These are phyloP conservation scores for Nephila pilipes DNA, from an alignment of 1,140 invertebrate species.

Conservation along the genomic window DNA sequence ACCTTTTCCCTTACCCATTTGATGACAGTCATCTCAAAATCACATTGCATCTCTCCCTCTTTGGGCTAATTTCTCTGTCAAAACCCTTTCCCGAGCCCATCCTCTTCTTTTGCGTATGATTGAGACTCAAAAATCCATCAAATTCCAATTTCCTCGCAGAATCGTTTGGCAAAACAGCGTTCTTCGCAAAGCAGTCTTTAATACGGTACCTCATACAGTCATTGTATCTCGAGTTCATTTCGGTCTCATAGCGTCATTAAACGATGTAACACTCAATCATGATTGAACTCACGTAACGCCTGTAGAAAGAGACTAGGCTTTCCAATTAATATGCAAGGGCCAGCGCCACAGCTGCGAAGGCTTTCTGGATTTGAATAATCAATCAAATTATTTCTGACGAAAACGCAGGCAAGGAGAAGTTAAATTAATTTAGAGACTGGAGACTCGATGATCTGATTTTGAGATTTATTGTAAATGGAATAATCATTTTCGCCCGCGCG, in stretches of 20 bases:
- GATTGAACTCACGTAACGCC: slow-evolving; percentile 31
- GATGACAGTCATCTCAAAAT: neutral
- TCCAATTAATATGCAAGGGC: slow-evolving; percentile 43
- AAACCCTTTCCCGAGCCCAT: neutral
- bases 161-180: slow-evolving; percentile 3
- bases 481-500: slow-evolving; percentile 19
- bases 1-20: neutral
- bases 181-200: neutral
- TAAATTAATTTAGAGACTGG: slow-evolving; percentile 53
- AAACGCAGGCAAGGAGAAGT: slow-evolving; percentile 33
- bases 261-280: neutral
- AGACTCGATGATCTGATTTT: slow-evolving; percentile 46
- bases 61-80: neutral
- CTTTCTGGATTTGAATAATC: slow-evolving; percentile 56
- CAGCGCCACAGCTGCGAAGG: slow-evolving; percentile 25
- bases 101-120: neutral
- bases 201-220: neutral
- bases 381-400: slow-evolving; percentile 54
- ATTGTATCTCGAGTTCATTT: slow-evolving; percentile 15
- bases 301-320: neutral
- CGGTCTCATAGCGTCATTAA: slow-evolving; percentile 33
- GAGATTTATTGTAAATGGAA: slow-evolving; percentile 56
- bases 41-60: neutral
- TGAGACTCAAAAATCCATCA: slow-evolving; percentile 12
- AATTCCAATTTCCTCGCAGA: neutral